phyloP scores from a whole-genome alignment of 53 echinoderm and acorn worm species.

The Apostichopus leukothele region DNA sequence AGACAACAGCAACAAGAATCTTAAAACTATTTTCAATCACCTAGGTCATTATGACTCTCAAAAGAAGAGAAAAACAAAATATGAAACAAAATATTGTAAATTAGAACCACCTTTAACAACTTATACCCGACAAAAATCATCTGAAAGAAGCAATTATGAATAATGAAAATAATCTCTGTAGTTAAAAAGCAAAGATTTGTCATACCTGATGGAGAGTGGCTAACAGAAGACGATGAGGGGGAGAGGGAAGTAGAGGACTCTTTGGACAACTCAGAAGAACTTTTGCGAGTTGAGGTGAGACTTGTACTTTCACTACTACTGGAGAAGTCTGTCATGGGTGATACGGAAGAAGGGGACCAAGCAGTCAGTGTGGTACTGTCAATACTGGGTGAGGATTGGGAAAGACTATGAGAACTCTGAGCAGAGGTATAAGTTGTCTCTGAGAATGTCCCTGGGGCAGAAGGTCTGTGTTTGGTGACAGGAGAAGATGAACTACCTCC shows the following conservation, averaged over 20 bases:
- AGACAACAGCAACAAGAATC: too few relatives aligned
- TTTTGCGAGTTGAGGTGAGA: neutral
- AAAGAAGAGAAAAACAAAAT: too few relatives aligned
- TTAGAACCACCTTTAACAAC: too few relatives aligned
- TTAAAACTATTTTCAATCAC: too few relatives aligned
- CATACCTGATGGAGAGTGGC: neutral
- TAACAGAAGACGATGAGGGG: neutral
- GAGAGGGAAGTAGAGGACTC: neutral
- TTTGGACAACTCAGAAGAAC: neutral
- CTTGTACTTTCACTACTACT: neutral
- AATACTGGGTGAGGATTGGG: neutral
- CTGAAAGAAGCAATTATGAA: too few relatives aligned
- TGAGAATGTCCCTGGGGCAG: too few relatives aligned
- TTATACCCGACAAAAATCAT: too few relatives aligned
- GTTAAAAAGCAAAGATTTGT: too few relatives aligned
- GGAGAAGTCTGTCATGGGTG: neutral
- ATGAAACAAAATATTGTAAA: too few relatives aligned
- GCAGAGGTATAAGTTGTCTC: neutral
- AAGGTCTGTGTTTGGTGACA: neutral
- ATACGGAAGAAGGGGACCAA: neutral
- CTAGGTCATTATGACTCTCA: too few relatives aligned
- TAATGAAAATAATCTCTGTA: too few relatives aligned
- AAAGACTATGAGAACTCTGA: neutral
- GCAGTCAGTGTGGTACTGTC: neutral
- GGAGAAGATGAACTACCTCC: neutral